Conservation (phyloP, 1,140 invertebrate species). For the Diabrotica virgifera region DNA sequence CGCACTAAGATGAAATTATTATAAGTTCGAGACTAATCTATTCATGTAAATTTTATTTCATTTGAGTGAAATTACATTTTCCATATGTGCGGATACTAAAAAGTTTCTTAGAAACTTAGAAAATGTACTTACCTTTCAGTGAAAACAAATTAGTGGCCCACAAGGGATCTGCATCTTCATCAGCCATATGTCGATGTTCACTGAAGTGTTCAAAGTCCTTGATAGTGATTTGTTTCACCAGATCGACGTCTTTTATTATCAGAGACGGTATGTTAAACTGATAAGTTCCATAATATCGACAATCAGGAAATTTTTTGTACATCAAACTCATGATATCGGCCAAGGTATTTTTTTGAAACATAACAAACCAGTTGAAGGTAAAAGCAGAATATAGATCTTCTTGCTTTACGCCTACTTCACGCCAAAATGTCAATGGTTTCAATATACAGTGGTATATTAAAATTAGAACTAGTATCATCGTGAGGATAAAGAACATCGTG, state of each 20-base stretch:
- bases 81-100: no score
- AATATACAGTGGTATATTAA: background rate
- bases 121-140: constrained; percentile 49
- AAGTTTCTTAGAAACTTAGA: background rate
- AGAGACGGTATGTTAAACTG: constrained; percentile 54
- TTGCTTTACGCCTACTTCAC: background rate
- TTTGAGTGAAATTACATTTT: no score
- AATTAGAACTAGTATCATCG: background rate
- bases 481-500: background rate
- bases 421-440: background rate
- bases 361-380: constrained; percentile 4
- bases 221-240: constrained; percentile 58
- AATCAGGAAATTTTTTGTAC: constrained; percentile 22
- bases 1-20: no score
- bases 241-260: constrained; percentile 58
- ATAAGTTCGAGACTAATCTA: no score
- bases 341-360: background rate
- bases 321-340: background rate
- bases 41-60: no score
- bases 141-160: constrained; percentile 54
- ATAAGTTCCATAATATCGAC: constrained; percentile 53
- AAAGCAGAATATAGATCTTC: background rate
- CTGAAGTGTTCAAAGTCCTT: constrained; percentile 66
- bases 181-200: constrained; percentile 53
- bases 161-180: constrained; percentile 52